Evolutionary conservation across 2,113 vertebrate genomes (phyloP).

Genomic region (human (Homo sapiens)): GRCh38 chr5:176185001-176185500

Average conservation of each 20-base stretch:
- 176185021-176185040: background rate
- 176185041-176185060: accelerated
- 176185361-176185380: background rate
- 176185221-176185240: background rate
- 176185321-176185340: background rate
- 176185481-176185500: background rate
- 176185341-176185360: background rate
- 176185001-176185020: background rate
- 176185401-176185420: background rate
- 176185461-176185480: background rate
- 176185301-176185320: background rate
- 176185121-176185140: too few relatives aligned
- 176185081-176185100: background rate
- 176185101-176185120: background rate
- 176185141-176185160: too few relatives aligned
- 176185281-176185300: background rate
- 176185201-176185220: background rate
- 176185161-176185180: too few relatives aligned
- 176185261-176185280: background rate
- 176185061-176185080: background rate
- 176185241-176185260: background rate
- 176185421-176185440: too few relatives aligned
- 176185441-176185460: background rate
- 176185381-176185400: background rate
- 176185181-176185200: too few relatives aligned